Conservation (phyloP, 2,888 invertebrate species). For the Dione vanillae region DNA sequence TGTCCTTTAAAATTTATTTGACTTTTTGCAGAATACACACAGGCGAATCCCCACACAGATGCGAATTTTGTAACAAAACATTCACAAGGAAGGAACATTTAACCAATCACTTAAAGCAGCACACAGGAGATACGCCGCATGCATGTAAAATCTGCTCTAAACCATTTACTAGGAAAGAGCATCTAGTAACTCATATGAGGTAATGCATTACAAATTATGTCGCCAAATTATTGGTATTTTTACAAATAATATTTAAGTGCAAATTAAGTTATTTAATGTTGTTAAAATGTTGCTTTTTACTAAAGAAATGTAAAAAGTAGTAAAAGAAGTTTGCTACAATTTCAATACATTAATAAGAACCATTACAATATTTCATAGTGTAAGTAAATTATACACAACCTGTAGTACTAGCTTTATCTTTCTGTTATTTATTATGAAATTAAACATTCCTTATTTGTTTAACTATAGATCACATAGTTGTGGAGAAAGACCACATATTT, state of each 20-base stretch:
- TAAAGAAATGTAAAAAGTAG: no score
- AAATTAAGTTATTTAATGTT: no score
- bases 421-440: background rate
- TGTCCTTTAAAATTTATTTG: background rate
- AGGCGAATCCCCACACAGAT: conserved; percentile 90
- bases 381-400: background rate
- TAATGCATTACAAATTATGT: conserved; percentile 54
- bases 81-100: conserved; percentile 90
- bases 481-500: conserved; percentile 92
- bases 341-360: no score
- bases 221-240: no score
- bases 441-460: background rate
- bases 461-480: conserved; percentile 84
- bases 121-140: conserved; percentile 89
- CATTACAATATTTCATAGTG: no score
- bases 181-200: conserved; percentile 90
- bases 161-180: conserved; percentile 89
- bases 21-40: conserved; percentile 77
- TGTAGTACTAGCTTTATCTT: no score
- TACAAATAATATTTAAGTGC: no score
- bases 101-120: conserved; percentile 87
- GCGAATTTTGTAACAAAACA: conserved; percentile 89
- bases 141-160: conserved; percentile 90
- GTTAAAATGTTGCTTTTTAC: no score
- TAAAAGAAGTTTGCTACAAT: no score